Evolutionary conservation across 2,888 invertebrate genomes (phyloP), one percentile per base, ranked within the genome.

Genomic region (Hydriomena furcata): DNA sequence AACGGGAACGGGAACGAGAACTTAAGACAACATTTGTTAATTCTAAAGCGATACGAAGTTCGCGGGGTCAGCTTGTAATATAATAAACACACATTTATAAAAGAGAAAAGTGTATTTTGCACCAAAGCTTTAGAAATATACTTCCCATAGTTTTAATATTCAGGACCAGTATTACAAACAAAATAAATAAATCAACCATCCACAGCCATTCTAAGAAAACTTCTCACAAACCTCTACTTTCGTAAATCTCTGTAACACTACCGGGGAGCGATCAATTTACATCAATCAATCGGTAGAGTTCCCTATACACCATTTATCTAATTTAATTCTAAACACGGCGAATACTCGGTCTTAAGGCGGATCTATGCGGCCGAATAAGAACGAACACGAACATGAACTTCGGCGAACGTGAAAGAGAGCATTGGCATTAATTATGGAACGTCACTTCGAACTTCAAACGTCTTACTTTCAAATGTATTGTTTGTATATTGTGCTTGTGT

Each of bases 251-350:
- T 47, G 47, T 52, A 52, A 47, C 52, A 52, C 52, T 52, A 47
- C 47, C 47, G 52, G 20, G 21, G 46, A 38, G 49, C 66, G 63
- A 71, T 70, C 71, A 71, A 73, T 76, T 71, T 71, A 71, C 68
- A 77, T 75, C 73, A 68, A 72, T 73, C 73, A 71, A 73, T 73
- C 71, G 59, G 67, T 63, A 52, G 48, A 52, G 49, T 55, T 49
- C 28, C 56, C 57, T 51, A 57, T 52, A 51, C 36, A 42, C 53
- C 53, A 51, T 59, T 54, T 48, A 53, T 59, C 55, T 59, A 52
- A 55, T 55, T 59, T 52, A 59, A 56, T 56, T 52, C 52, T 51
- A 57, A 52, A 53, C 58, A 57, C 49, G 53, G 46, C 36, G 54
- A 56, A 48, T 55, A 41, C 45, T 51, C 32, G 6, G 6, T 5